Base-by-base conservation (phyloP, 2,797 vertebrate genomes). In the Molossus molossus region DNA sequence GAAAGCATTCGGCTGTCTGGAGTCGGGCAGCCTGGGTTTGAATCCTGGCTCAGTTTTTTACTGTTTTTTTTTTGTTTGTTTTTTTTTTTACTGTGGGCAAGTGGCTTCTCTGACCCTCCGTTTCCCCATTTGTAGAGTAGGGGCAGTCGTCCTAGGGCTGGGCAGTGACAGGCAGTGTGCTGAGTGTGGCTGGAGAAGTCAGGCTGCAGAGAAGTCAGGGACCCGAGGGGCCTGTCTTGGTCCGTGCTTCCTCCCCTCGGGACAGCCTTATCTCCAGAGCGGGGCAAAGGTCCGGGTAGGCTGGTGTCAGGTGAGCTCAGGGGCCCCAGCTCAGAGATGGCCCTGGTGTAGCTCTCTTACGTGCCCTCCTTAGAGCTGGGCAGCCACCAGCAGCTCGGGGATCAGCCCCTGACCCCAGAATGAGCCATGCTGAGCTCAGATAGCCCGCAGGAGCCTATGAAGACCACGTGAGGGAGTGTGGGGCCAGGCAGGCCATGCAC, bases 371-470 rank as follows among this genome's bases (percentile, higher is more conserved):
- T 29, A 15, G 58, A 75, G 62, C n/a, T 76, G 58, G 70, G 53
- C 6, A 23, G 55, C n/a, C 5, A 0, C 37, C 1, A 1, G n/a
- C 3, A 4, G 33, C 48, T 80, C 40, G 6, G 33, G 67, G 10
- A 17, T 70, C 37, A n/a, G 53, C 57, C 72, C 76, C 27, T 40
- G 29, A 48, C 13, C 7, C 45, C 5, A 40, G 60, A 67, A 85
- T 14, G 29, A n/a, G 20, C 62, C 37, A 29, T 50, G 15, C 57
- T 2, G 67, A 82, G 40, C 40, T 67, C 50, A 89, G 45, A 27
- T 10, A 13, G 21, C 13, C 4, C 21, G 20, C 6, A 11, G 37
- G 79, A 94, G 48, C 21, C 86, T 65, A 0, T 37, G 65, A 58
- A 62, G 48, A 50, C 73, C 72, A 90, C 45, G 33, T 6, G 40